Conservation (phyloP, 1,140 invertebrate genomes). For the Andrena cerasifolii region DNA sequence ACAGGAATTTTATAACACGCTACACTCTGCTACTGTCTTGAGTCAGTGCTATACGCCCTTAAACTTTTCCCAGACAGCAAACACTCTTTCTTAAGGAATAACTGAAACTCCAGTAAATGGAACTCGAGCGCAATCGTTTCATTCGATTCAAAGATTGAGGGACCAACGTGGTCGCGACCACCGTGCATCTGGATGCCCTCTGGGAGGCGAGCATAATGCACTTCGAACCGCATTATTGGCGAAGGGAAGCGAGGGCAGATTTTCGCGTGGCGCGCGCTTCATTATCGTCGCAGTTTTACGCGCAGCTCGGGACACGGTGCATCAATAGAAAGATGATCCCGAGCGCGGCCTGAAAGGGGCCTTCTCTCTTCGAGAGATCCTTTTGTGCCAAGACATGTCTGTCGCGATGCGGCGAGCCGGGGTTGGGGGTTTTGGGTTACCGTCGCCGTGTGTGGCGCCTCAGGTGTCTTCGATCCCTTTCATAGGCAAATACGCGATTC, state of each 20-base stretch:
- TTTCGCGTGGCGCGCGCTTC: constrained; percentile 61
- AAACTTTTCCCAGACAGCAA: too few relatives aligned
- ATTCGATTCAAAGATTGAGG: too few relatives aligned
- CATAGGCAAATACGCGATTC: constrained; percentile 76
- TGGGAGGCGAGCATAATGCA: background rate
- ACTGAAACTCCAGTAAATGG: too few relatives aligned
- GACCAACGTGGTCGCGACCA: too few relatives aligned
- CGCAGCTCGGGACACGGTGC: constrained; percentile 60
- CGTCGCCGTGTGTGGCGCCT: constrained; percentile 80
- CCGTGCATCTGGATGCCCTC: background rate
- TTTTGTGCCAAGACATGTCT: constrained; percentile 77
- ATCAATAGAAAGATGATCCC: constrained; percentile 81
- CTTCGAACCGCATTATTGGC: background rate
- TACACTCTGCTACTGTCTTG: too few relatives aligned
- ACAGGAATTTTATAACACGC: too few relatives aligned
- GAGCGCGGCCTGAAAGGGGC: constrained; percentile 61
- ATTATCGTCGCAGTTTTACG: constrained; percentile 69
- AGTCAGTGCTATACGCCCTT: too few relatives aligned
- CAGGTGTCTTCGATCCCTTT: constrained; percentile 77
- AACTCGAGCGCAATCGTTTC: too few relatives aligned
- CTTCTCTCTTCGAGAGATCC: constrained; percentile 60
- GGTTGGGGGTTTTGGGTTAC: constrained; percentile 76
- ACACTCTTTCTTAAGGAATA: too few relatives aligned
- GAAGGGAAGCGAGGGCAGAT: constrained; percentile 46
- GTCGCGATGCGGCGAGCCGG: constrained; percentile 66